Base-by-base conservation (phyloP, 2,797 vertebrate genomes). In the Acanthurus lineatus region DNA sequence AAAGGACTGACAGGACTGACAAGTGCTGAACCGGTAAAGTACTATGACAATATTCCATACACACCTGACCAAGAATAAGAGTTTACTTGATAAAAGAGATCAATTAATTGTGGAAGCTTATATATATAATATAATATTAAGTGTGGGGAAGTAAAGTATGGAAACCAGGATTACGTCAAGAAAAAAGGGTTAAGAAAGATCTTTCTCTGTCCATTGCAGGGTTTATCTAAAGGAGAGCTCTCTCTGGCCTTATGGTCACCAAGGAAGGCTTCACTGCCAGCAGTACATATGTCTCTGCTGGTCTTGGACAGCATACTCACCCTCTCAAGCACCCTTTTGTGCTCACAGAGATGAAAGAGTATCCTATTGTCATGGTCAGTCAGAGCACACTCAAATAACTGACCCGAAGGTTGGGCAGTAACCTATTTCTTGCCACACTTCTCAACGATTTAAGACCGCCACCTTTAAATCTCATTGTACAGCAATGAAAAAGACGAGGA, bases 351-450 rank as follows among this genome's bases (percentile, higher is more conserved):
- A 89, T 84, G 56, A 88, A 79, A 81, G 47, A 84, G 72, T 73
- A 74, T 80, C 72, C 58, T 66, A 71, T 82, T 83, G 82, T 83
- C 73, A 79, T 51, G 73, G 79, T 84, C 81, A 83, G 66, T 25
- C 12, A 14, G 63, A 86, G 79, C 77, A 85, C 82, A 81, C 76
- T 87, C 63, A 88, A 86, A 86, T 77, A 76, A 84, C 66, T 77
- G 84, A 81, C 85, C 88, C 58, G 54, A 80, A 83, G 77, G 77
- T 79, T 81, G 76, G 80, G 35, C 56, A 8, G 28, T 79, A 73
- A 80, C 76, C 80, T 86, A 68, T 81, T 90, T 88, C 77, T 79
- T 75, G 73, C 72, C 69, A 78, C 76, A 62, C 71, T 69, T 12
- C 72, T 25, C 47, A 52, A 72, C 47, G 1, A 79, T 89, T 90